These are phyloP conservation scores for Oceanodroma leucorhoa DNA, from an alignment of 2,797 vertebrate species.

Conservation along the genomic window DNA sequence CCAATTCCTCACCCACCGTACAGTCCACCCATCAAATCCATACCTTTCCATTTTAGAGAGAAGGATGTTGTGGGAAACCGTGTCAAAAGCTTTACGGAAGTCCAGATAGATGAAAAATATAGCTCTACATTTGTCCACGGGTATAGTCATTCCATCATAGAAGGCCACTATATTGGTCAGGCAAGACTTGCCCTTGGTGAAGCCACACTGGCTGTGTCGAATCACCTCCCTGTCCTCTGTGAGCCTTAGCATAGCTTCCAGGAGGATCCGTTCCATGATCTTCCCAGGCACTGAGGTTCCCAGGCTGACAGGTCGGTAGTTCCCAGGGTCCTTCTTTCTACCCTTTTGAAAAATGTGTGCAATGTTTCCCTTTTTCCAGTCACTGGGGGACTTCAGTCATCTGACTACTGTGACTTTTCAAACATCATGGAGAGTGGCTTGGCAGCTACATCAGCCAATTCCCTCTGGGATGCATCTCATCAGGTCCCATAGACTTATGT, in stretches of 20 bases:
- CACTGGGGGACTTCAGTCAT: not conserved
- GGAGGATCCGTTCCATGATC: no score
- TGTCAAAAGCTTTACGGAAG: no score
- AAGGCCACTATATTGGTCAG: not conserved
- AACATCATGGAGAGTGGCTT: not conserved
- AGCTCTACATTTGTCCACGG: no score
- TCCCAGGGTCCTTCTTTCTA: not conserved
- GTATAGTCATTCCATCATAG: not conserved
- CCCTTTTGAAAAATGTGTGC: not conserved
- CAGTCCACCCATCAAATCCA: not conserved
- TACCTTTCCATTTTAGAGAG: not conserved
- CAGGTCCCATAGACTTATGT: not conserved
- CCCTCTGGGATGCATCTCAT: not conserved
- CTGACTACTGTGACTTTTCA: not conserved
- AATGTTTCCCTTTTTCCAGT: not conserved
- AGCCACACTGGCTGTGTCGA: not conserved
- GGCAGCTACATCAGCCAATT: not conserved
- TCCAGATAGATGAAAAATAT: not conserved
- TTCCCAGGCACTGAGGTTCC: no score
- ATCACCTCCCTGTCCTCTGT: not conserved
- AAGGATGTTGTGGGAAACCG: no score
- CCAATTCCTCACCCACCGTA: not conserved
- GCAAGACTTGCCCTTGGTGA: not conserved
- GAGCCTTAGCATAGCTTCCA: not conserved
- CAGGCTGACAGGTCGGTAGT: not conserved